phyloP scores from a whole-genome alignment of 2,113 vertebrate species.

The Aleadryas rufinucha region DNA sequence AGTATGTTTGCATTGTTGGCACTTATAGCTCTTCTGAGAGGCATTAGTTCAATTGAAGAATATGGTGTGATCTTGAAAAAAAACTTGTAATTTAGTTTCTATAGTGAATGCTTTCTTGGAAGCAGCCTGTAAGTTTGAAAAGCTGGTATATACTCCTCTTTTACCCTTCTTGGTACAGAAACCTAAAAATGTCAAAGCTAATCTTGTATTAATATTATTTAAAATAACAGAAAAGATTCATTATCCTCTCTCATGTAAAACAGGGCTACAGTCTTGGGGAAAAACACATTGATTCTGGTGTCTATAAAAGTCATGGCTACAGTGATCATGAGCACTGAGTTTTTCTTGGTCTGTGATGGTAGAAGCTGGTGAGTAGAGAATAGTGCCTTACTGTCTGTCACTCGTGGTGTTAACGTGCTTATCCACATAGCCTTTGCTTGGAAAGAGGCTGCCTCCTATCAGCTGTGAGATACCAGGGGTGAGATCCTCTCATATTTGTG shows the following conservation, averaged over 20 bases:
- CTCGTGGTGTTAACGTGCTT: neutral
- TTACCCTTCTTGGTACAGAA: neutral
- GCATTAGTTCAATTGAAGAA: neutral
- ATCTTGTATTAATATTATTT: neutral
- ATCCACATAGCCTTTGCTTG: neutral
- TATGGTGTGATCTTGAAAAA: neutral
- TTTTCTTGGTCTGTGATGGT: neutral
- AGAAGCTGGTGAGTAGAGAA: neutral
- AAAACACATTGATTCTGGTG: neutral
- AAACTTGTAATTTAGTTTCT: neutral
- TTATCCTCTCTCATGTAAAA: neutral
- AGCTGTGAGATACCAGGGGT: neutral
- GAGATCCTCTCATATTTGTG: neutral
- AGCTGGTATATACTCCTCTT: neutral
- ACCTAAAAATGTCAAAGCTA: neutral
- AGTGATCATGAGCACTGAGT: neutral
- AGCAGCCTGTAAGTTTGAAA: neutral
- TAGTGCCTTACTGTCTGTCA: neutral
- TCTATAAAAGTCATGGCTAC: neutral
- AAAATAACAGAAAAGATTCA: neutral
- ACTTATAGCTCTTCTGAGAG: neutral
- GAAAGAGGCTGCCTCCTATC: neutral
- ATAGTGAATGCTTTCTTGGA: neutral
- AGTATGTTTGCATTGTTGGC: neutral
- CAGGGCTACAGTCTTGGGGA: neutral